Evolutionary conservation across 2,888 invertebrate species (phyloP).

Genomic region (Rhorus exstirpatorius): DNA sequence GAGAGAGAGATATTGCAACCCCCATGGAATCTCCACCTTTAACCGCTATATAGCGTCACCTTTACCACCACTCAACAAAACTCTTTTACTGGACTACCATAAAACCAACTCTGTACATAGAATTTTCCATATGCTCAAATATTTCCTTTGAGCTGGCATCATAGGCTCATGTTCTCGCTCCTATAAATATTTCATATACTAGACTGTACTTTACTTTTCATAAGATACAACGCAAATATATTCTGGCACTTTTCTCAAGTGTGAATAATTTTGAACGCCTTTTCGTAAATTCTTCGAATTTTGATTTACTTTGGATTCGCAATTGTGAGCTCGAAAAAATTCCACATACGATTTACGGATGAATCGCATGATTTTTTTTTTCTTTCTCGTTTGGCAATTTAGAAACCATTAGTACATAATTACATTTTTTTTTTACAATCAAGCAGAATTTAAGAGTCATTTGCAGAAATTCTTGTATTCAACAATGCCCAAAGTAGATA

Average conservation of each 20-base stretch:
- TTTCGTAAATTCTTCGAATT: too few relatives aligned
- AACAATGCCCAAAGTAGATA: too few relatives aligned
- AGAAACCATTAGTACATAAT: too few relatives aligned
- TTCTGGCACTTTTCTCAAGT: not conserved
- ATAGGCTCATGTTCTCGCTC: not conserved
- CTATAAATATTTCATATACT: conserved; percentile 13
- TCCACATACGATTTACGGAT: too few relatives aligned
- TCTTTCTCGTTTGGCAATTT: not conserved
- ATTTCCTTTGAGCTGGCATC: not conserved
- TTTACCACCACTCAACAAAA: conserved; percentile 16
- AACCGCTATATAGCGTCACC: conserved; percentile 7
- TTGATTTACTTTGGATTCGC: too few relatives aligned
- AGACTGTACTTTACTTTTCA: not conserved
- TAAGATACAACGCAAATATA: not conserved
- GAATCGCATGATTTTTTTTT: too few relatives aligned
- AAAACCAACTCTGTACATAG: not conserved
- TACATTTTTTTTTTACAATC: too few relatives aligned
- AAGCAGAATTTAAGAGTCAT: too few relatives aligned
- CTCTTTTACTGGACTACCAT: not conserved
- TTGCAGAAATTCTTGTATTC: too few relatives aligned
- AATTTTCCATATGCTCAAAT: not conserved
- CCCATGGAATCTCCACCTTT: conserved; percentile 72
- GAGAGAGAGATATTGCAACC: conserved; percentile 52
- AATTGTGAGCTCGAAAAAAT: too few relatives aligned
- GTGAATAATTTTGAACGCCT: too few relatives aligned